phyloP scores from a whole-genome alignment of 2,113 vertebrate species.

The Oryzias woworae region DNA sequence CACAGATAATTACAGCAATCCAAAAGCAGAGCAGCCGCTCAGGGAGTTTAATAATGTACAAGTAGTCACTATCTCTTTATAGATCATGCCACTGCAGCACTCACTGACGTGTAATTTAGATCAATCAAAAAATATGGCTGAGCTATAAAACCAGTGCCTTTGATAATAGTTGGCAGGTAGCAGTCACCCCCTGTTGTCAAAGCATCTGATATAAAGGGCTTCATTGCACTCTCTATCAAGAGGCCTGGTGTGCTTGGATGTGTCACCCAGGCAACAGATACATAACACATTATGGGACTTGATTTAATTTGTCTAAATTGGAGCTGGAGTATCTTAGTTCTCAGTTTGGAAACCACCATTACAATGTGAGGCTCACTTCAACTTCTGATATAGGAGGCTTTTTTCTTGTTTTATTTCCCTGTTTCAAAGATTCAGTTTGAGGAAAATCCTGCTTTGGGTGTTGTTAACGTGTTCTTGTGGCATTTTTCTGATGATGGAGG shows the following conservation, averaged over 20 bases:
- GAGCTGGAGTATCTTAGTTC: constrained; percentile 77
- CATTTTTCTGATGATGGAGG: too few species aligned
- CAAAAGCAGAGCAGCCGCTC: constrained; percentile 79
- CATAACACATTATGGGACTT: constrained; percentile 75
- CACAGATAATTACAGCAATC: constrained; percentile 81
- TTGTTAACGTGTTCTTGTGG: too few species aligned
- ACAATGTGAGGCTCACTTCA: constrained; percentile 77
- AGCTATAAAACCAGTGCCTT: constrained; percentile 77
- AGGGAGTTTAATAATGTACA: constrained; percentile 81
- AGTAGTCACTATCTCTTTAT: constrained; percentile 80
- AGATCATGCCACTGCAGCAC: constrained; percentile 78
- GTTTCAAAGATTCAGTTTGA: too few species aligned
- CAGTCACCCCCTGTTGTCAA: constrained; percentile 72
- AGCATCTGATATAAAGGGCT: constrained; percentile 74
- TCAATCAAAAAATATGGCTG: constrained; percentile 79
- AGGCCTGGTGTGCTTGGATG: constrained; percentile 71
- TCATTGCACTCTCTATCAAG: constrained; percentile 71
- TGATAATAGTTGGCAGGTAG: constrained; percentile 78
- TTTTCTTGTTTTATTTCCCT: constrained; percentile 11
- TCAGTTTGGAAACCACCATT: constrained; percentile 82
- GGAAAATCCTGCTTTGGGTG: too few species aligned
- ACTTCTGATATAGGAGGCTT: constrained; percentile 66
- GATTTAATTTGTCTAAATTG: constrained; percentile 82
- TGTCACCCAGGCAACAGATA: constrained; percentile 75
- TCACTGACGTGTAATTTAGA: constrained; percentile 80